These are phyloP conservation scores for Lypha dubia DNA, from an alignment of 2,888 invertebrate genomes.

Conservation along the genomic window DNA sequence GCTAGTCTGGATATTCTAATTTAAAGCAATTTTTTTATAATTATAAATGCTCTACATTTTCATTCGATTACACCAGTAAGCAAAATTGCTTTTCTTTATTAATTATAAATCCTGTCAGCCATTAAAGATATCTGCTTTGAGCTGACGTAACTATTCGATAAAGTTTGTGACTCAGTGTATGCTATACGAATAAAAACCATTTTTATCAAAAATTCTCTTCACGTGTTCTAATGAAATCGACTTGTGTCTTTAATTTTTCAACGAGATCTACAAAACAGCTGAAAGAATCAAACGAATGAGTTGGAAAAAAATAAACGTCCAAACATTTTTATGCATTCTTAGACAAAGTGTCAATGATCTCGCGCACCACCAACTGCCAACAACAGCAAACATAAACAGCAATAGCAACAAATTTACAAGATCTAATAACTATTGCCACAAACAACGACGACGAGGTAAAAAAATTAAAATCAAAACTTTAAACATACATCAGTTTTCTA, in stretches of 20 bases:
- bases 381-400: conserved; percentile 50
- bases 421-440: conserved; percentile 54
- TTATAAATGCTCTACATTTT: no score
- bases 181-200: conserved; percentile 4
- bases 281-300: conserved; percentile 38
- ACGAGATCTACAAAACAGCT: conserved; percentile 30
- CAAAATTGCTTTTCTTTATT: no score
- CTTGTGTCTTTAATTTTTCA: conserved; percentile 12
- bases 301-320: conserved; percentile 31
- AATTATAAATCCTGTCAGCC: no score
- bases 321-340: conserved; percentile 79
- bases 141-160: background rate
- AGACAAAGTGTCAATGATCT: conserved; percentile 80
- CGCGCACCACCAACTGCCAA: conserved; percentile 72
- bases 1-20: no score
- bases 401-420: conserved; percentile 49
- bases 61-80: no score
- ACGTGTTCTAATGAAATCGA: conserved; percentile 63
- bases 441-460: conserved; percentile 11
- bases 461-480: conserved; percentile 63
- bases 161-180: background rate
- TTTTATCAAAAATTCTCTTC: conserved; percentile 62
- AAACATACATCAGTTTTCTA: conserved; percentile 63
- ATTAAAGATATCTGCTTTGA: no score
- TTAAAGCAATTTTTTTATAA: no score